A percentile compares a stretch with the other conserved stretches of the same genome.
Conservation (phyloP, 2,797 vertebrate genomes). For the Enteromius viviparus region DNA sequence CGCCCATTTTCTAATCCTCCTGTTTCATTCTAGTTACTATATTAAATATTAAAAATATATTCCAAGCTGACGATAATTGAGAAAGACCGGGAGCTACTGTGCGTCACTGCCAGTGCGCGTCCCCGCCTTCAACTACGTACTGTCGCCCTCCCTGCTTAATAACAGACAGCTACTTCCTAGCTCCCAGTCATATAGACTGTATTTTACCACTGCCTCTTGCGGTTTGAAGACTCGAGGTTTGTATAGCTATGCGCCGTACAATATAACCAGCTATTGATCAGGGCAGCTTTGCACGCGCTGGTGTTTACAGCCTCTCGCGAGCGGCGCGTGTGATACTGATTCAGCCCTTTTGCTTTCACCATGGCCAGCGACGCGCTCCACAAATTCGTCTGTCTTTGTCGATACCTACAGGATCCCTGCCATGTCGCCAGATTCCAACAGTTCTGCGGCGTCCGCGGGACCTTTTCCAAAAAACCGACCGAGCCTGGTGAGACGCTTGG, state of each 20-base stretch:
- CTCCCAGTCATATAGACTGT: not conserved
- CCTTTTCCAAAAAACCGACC: constrained; percentile 66
- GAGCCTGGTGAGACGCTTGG: constrained; percentile 42
- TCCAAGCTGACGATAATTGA: not conserved
- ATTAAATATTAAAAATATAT: not conserved
- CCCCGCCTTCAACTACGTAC: constrained; percentile 17
- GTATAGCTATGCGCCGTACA: not conserved
- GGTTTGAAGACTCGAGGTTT: not conserved
- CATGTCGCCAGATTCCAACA: constrained; percentile 90
- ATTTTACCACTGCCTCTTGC: not conserved
- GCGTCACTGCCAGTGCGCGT: constrained; percentile 45
- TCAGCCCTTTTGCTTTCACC: constrained; percentile 21
- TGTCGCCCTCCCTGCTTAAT: not conserved
- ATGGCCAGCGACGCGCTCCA: constrained; percentile 71
- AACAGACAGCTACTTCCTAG: constrained; percentile 18
- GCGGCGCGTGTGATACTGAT: constrained; percentile 1
- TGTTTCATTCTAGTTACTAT: not conserved
- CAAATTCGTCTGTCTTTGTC: constrained; percentile 69
- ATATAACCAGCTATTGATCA: not conserved
- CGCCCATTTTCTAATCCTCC: not conserved
- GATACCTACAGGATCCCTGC: constrained; percentile 84
- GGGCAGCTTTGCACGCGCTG: not conserved
- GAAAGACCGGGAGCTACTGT: constrained; percentile 17
- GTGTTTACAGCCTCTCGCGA: constrained; percentile 18
- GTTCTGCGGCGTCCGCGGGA: constrained; percentile 86